Base-by-base conservation (phyloP, 1,140 invertebrate genomes). In the Drosophila biarmipes region DNA sequence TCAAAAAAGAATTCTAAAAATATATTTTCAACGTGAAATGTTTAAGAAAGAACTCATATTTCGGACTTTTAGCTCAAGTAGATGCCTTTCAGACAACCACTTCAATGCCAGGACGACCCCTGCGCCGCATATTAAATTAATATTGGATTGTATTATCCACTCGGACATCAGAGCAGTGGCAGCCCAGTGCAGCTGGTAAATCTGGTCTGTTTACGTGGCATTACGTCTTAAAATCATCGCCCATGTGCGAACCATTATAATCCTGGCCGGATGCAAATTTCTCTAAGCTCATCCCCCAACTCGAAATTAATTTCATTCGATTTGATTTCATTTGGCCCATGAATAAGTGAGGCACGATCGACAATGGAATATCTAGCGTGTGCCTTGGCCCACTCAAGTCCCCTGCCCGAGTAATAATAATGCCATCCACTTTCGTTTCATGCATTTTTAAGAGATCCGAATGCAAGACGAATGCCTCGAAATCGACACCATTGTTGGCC, bases 391-490 rank as follows among this genome's bases (percentile, higher is more conserved):
- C 51, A 64, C 12, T 8, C 1, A 0, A 62, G 74, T 76, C 49
- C 55, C 73, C 24, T n/a, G n/a, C n/a, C n/a, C n/a, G n/a, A n/a
- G n/a, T n/a, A n/a, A 7, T 43, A 10, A 10, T 21, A 6, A 21
- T 21, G 12, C 24, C 24, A 24, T 19, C 31, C 31, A 69, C 42
- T 53, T 45, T 15, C 17, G 51, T 35, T 52, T 74, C 69, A 84
- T 84, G 75, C 74, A 84, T 82, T 82, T 82, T 84, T 71, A 72
- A 61, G 59, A 2, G 24, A 12, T 7, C 24, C 2, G 45, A n/a
- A 15, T 27, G 24, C 15, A 17, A 10, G 35, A 35, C 11, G 17
- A 15, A 10, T 12, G 7, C 15, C 17, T 19, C 5, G 29, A 15
- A 14, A 7, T 49, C 10, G 48, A 8, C n/a, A 6, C 52, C 8